Evolutionary conservation across 2,888 invertebrate genomes (phyloP).

Genomic region (Cynaeus angustus): DNA sequence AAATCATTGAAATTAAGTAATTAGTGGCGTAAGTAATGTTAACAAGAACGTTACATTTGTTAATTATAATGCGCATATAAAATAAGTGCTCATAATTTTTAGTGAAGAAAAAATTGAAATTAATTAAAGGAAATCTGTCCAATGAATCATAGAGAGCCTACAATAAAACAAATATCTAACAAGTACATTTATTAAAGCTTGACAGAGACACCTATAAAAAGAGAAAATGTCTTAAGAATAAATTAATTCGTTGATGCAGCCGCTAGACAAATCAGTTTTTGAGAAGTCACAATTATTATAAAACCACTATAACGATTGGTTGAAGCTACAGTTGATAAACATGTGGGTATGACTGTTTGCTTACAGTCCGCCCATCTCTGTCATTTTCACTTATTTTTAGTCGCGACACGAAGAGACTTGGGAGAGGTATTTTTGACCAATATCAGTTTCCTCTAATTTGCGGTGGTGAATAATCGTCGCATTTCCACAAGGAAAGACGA

Average conservation of each 20-base stretch:
- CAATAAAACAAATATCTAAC: conserved; percentile 42
- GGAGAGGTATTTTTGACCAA: neutral
- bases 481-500: conserved; percentile 6
- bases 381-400: conserved; percentile 51
- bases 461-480: conserved; percentile 3
- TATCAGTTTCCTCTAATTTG: conserved; percentile 7
- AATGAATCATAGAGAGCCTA: conserved; percentile 40
- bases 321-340: conserved; percentile 54
- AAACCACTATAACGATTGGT: conserved; percentile 55
- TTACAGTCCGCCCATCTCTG: conserved; percentile 55
- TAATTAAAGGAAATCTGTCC: conserved; percentile 50
- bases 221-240: conserved; percentile 48
- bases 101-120: conserved; percentile 40
- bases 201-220: conserved; percentile 37
- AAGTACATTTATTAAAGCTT: conserved; percentile 38
- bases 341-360: conserved; percentile 55
- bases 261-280: conserved; percentile 57
- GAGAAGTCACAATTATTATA: conserved; percentile 55
- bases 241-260: conserved; percentile 52
- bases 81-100: conserved; percentile 38
- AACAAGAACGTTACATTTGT: conserved; percentile 49
- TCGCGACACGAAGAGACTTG: neutral
- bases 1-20: conserved; percentile 38
- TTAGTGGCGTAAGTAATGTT: conserved; percentile 43
- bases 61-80: conserved; percentile 45